These are phyloP conservation scores for Drosophila pandora DNA, from an alignment of 1,140 invertebrate genomes.

Conservation along the genomic window DNA sequence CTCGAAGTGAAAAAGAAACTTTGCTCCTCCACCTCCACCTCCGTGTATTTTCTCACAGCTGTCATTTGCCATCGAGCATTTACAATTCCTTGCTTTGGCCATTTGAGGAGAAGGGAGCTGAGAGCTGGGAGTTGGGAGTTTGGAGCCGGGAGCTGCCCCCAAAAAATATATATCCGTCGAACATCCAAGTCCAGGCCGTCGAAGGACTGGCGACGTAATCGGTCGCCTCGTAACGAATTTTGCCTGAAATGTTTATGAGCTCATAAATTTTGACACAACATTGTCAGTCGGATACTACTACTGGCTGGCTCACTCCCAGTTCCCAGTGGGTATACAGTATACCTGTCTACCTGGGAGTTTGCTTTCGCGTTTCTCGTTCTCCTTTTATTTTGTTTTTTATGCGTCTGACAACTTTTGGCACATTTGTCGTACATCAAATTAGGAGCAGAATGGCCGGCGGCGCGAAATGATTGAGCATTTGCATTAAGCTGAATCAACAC, in stretches of 20 bases:
- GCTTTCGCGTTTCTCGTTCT: slow-evolving; percentile 22
- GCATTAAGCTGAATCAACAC: slow-evolving; percentile 49
- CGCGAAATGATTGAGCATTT: slow-evolving; percentile 73
- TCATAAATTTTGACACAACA: slow-evolving; percentile 61
- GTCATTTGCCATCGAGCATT: slow-evolving; percentile 28
- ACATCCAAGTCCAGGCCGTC: slow-evolving; percentile 8
- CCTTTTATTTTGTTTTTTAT: slow-evolving; percentile 27
- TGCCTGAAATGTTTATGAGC: slow-evolving; percentile 69
- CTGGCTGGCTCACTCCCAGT: not conserved
- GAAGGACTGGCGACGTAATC: slow-evolving; percentile 35
- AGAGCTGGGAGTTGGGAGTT: too few relatives aligned
- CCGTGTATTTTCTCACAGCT: slow-evolving; percentile 20
- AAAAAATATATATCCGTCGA: not conserved
- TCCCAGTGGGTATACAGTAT: not conserved
- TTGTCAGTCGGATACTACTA: not conserved
- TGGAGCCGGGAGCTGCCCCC: not conserved
- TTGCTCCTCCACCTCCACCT: slow-evolving; percentile 23
- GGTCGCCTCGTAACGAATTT: slow-evolving; percentile 55
- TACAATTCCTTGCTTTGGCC: slow-evolving; percentile 15
- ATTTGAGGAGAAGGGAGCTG: not conserved
- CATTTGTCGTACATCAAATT: slow-evolving; percentile 73
- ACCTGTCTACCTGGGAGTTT: slow-evolving; percentile 38
- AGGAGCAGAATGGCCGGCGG: slow-evolving; percentile 33
- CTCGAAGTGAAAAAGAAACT: slow-evolving; percentile 62
- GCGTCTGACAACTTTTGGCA: slow-evolving; percentile 67